Evolutionary conservation across 2,888 invertebrate genomes (phyloP).

Genomic region (Hyalella azteca): DNA sequence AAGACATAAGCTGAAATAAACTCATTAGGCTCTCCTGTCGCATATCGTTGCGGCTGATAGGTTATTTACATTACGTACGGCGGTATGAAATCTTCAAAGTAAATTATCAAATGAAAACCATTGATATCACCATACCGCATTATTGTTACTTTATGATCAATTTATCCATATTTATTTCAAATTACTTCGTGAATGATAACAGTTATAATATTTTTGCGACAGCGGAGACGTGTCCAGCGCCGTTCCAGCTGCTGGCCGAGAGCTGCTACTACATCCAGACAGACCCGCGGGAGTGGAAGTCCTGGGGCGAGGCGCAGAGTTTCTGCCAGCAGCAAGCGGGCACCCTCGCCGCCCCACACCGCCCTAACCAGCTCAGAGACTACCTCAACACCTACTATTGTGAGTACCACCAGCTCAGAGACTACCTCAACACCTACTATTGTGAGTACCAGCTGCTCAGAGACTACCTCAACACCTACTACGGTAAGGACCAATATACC

Average conservation of each 20-base stretch:
- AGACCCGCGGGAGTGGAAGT: constrained; percentile 43
- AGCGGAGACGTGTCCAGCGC: constrained; percentile 44
- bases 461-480: constrained; percentile 41
- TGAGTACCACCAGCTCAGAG: constrained; percentile 48
- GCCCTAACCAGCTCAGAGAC: constrained; percentile 39
- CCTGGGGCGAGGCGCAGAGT: constrained; percentile 53
- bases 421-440: constrained; percentile 42
- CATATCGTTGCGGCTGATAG: no score
- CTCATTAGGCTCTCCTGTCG: no score
- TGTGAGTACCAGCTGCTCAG: constrained; percentile 50
- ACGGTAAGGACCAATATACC: constrained; percentile 55
- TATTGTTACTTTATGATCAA: no score
- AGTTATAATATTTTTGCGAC: background rate
- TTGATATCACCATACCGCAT: no score
- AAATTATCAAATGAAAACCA: no score
- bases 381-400: constrained; percentile 45
- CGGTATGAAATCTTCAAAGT: no score
- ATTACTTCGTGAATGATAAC: no score
- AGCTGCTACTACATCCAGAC: constrained; percentile 50
- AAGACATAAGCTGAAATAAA: no score
- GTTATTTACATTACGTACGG: no score
- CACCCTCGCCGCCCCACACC: constrained; percentile 48
- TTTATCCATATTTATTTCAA: no score
- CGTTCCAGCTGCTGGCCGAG: constrained; percentile 45
- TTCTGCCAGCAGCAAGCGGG: constrained; percentile 49